Base-by-base conservation (phyloP, 2,888 invertebrate genomes). In the Lycophotia porphyrea region DNA sequence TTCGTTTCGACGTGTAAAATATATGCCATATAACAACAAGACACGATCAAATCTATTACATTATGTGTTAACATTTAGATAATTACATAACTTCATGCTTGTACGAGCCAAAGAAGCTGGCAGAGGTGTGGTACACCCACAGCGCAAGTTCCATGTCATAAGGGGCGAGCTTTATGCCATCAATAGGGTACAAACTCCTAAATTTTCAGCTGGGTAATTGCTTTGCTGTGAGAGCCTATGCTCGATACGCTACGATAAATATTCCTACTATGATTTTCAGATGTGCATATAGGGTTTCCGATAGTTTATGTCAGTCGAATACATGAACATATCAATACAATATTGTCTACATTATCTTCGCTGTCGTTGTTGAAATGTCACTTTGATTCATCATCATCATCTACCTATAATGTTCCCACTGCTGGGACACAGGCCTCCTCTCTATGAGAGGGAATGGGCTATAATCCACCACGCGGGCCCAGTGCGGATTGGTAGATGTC, bases 1-100 rank as follows among this genome's bases (percentile, higher is more conserved):
- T 96, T 95, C 92, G 95, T 90, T 91, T 93, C 94, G 92, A 91
- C 87, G 89, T 89, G 90, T 95, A 93, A 94, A 95, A 95, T 93
- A 90, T 94, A 92, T 94, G 92, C 89, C 94, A 94, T 92, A 93
- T 92, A 91, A 92, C 93, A 92, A 93, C 92, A 83, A 92, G 90
- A 87, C 88, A 87, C 88, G 87, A 89, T 86, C 80, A 84, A 81
- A 72, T 81, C 82, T 87, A 86, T 88, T 88, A 89, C 85, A 89
- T 89, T 88, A 89, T 87, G 84, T 88, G 87, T 87, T 83, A 84
- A 82, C 85, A 83, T 85, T 84, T 78, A 74, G 55, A 72, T 88
- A 76, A 87, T 84, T n/a, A 42, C 5, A 21, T 79, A 60, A 65
- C 47, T 42, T 72, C 79, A 58, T 24, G 34, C 47, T n/a, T 64